Conservation (phyloP, 1,140 invertebrate genomes). For the Whitmania pigra region DNA sequence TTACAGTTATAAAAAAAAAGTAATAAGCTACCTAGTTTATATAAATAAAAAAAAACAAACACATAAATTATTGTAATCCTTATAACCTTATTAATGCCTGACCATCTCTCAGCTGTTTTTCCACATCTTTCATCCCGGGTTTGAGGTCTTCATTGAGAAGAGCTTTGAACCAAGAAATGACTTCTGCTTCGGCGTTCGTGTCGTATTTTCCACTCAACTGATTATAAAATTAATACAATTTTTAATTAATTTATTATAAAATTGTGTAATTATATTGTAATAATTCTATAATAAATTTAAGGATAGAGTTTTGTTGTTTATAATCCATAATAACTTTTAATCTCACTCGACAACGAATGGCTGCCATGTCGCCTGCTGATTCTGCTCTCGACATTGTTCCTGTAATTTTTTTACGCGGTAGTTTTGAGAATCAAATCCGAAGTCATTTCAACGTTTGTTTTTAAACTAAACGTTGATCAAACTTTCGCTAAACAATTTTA, state of each 20-base stretch:
- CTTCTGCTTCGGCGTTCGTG: conserved; percentile 22
- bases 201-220: conserved; percentile 24
- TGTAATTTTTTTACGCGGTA: no score
- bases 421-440: no score
- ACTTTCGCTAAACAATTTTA: no score
- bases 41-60: neutral
- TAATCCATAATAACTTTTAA: neutral
- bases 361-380: conserved; percentile 19
- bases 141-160: conserved; percentile 18
- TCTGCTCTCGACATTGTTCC: conserved; percentile 19
- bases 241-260: no score
- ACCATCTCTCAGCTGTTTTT: conserved; percentile 22
- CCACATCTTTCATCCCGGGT: conserved; percentile 24
- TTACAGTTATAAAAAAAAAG: neutral
- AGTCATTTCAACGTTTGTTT: no score
- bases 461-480: no score
- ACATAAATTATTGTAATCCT: conserved; percentile 10
- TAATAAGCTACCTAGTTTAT: neutral
- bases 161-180: conserved; percentile 23
- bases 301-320: neutral
- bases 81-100: conserved; percentile 20
- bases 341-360: conserved; percentile 11
- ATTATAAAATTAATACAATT: neutral
- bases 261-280: no score
- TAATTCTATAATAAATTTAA: no score